Evolutionary conservation across 2,888 invertebrate species (phyloP), one percentile per base, ranked within the genome.

Genomic region (Pelosia muscerda): DNA sequence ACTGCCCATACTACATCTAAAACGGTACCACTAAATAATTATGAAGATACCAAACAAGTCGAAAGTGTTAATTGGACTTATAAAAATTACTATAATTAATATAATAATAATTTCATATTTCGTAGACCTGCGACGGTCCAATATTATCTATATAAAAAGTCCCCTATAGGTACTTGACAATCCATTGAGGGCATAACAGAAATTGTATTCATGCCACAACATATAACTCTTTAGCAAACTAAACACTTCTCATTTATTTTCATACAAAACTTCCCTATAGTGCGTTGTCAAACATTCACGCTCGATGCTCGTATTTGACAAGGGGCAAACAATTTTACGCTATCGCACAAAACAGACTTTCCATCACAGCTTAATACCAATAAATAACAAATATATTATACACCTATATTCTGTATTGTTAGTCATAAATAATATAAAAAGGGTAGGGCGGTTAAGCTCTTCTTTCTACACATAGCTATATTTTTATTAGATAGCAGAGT

Each of bases 221-320:
- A 54, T 25, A 55, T 60, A 53, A 63, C 58, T 31, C 59, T 42
- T 38, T 53, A 63, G 49, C n/a, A 65, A 73, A 74, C 68, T 59
- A 74, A 69, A 64, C 61, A 23, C 65, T 76, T 81, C 77, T 82
- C 79, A 23, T 81, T 75, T 78, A 71, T 79, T 81, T 81, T 71
- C 74, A 75, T 77, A 79, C 78, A 53, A 66, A 68, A 60, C 73
- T 65, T 76, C 75, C 73, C 72, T 76, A 72, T 75, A 79, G 75
- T 74, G 69, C 74, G 83, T 82, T 87, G 88, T 87, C 87, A 88
- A 87, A 87, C 81, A 88, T 90, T 88, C 81, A 88, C 89, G 86
- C 83, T 66, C 69, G 72, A 67, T 79, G 81, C 79, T 72, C 79
- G 61, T 77, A 78, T 83, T 88, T 88, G 89, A 89, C 85, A 84